Conservation (phyloP, 2,113 vertebrate genomes). For the Crotalus tigris region DNA sequence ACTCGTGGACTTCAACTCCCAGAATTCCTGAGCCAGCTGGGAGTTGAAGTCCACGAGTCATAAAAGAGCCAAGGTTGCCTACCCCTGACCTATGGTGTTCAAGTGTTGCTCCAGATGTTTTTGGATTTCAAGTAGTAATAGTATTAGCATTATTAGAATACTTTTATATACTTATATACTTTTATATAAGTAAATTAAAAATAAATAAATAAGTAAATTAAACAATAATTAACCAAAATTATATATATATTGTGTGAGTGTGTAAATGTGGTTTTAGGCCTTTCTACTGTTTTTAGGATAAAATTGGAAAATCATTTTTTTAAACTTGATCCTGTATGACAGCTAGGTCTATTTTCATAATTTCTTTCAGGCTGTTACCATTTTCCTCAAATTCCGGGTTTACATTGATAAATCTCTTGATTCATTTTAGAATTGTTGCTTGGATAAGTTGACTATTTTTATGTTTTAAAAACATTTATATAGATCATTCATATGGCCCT, state of each 20-base stretch:
- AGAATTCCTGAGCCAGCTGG: too few relatives aligned
- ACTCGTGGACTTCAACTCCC: too few relatives aligned
- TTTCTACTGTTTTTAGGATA: background rate
- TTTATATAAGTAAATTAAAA: background rate
- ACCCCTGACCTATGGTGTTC: background rate
- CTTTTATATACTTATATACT: background rate
- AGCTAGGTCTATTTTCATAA: background rate
- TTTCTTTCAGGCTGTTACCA: background rate
- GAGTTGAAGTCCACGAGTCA: too few relatives aligned
- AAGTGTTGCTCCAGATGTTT: background rate
- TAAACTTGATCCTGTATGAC: background rate
- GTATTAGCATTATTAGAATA: background rate
- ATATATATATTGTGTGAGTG: background rate
- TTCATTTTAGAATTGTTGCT: background rate
- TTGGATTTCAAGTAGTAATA: background rate
- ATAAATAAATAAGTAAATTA: background rate
- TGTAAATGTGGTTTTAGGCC: background rate
- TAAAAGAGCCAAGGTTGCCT: too few relatives aligned
- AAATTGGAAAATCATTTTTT: background rate
- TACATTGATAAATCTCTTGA: background rate
- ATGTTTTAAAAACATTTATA: background rate
- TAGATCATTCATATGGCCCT: background rate
- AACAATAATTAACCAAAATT: background rate
- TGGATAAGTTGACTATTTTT: background rate
- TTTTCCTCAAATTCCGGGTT: background rate